Percentiles rank a stretch among this genome's conserved stretches.
Evolutionary conservation across 2,797 vertebrate species (phyloP).

Genomic region (Apogon hyalosoma): DNA sequence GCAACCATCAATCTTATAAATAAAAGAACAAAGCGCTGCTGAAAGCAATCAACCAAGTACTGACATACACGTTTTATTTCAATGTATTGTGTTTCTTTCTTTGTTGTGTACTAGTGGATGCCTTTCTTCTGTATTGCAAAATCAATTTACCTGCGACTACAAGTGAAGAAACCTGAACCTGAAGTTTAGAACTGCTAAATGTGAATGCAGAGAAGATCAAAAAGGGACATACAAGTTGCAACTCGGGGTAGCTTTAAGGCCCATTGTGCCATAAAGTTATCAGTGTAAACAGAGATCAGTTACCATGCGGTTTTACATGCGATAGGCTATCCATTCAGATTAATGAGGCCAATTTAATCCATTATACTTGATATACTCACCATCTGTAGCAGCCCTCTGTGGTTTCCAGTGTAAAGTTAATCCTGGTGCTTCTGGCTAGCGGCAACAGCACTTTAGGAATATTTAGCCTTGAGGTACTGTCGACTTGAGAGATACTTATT

Average conservation of each 20-base stretch:
- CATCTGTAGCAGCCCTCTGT: conserved; percentile 96
- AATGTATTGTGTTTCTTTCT: too few relatives aligned
- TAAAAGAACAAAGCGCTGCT: too few relatives aligned
- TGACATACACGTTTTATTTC: too few relatives aligned
- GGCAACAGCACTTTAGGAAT: conserved; percentile 94
- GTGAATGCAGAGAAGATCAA: neutral
- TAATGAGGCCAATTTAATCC: neutral
- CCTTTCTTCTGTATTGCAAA: too few relatives aligned
- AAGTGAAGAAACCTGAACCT: too few relatives aligned
- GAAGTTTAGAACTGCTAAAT: neutral
- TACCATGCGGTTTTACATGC: conserved; percentile 43
- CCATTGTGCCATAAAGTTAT: neutral
- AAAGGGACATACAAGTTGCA: too few relatives aligned
- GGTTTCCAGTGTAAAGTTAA: conserved; percentile 94
- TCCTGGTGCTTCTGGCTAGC: conserved; percentile 88
- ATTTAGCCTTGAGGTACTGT: conserved; percentile 87
- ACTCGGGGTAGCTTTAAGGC: neutral
- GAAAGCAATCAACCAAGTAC: too few relatives aligned
- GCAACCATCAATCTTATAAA: too few relatives aligned
- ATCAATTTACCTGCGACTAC: too few relatives aligned
- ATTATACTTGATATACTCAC: conserved; percentile 82
- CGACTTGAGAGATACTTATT: neutral
- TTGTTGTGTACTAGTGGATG: too few relatives aligned
- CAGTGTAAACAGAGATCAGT: neutral
- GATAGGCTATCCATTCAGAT: conserved; percentile 14